These are phyloP conservation scores for Halictus rubicundus DNA, from an alignment of 1,140 invertebrate species.

Conservation along the genomic window DNA sequence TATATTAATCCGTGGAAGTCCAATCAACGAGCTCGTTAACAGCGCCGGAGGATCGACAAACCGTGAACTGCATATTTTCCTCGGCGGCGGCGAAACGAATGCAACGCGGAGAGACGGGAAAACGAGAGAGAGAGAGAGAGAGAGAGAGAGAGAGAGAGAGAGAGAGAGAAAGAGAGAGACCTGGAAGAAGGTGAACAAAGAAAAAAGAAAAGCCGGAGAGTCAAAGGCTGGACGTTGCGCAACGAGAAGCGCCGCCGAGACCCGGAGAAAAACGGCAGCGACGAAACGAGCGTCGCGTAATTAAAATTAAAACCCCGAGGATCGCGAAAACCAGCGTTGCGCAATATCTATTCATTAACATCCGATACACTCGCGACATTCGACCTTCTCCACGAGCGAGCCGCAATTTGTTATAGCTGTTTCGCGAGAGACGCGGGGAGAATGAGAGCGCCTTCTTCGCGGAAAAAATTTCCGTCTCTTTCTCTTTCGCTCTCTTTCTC, in stretches of 20 bases:
- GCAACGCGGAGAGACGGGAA: neutral
- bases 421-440: neutral
- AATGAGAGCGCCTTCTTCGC: neutral
- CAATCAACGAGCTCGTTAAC: conserved; percentile 8
- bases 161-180: no score
- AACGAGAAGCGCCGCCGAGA: neutral
- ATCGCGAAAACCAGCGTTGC: neutral
- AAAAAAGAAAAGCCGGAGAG: neutral
- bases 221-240: conserved; percentile 5
- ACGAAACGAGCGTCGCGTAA: conserved; percentile 1
- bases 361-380: conserved; percentile 10
- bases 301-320: conserved; percentile 28
- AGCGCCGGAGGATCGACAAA: neutral
- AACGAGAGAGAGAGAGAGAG: neutral
- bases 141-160: neutral
- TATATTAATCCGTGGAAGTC: neutral
- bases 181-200: no score
- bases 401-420: neutral
- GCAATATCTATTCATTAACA: conserved; percentile 26
- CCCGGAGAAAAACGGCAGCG: neutral
- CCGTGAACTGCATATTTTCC: neutral
- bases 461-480: no score
- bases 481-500: no score
- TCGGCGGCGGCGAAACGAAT: neutral
- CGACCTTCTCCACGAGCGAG: neutral